phyloP scores from a whole-genome alignment of 1,140 invertebrate genomes.

The Cyclargus thomasi region DNA sequence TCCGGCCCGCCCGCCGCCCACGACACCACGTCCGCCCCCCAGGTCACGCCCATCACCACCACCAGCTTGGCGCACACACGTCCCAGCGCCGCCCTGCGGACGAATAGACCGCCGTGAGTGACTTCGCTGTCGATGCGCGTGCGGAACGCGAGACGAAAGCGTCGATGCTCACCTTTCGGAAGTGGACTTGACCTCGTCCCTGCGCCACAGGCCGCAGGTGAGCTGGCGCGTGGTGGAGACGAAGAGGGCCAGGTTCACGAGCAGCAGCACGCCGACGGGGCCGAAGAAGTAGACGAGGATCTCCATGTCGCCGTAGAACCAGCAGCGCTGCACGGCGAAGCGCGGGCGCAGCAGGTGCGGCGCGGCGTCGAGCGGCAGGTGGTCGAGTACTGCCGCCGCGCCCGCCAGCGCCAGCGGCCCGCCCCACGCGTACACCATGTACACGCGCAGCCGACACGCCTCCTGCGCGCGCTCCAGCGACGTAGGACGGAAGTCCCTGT shows the following conservation, averaged over 20 bases:
- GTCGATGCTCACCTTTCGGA: slow-evolving; percentile 79
- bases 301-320: slow-evolving; percentile 88
- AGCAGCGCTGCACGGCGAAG: slow-evolving; percentile 84
- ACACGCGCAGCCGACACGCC: slow-evolving; percentile 82
- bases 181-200: slow-evolving; percentile 90
- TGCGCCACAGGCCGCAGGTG: slow-evolving; percentile 90
- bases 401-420: slow-evolving; percentile 83
- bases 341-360: slow-evolving; percentile 80
- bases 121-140: neutral
- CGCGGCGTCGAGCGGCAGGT: slow-evolving; percentile 76
- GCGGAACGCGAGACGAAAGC: neutral
- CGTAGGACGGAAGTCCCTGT: slow-evolving; percentile 87
- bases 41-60: slow-evolving; percentile 79
- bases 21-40: slow-evolving; percentile 88
- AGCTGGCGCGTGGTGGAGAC: slow-evolving; percentile 87
- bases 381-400: slow-evolving; percentile 82
- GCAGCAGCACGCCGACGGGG: slow-evolving; percentile 84
- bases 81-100: slow-evolving; percentile 82
- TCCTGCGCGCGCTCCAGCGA: slow-evolving; percentile 89
- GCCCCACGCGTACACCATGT: slow-evolving; percentile 88
- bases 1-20: slow-evolving; percentile 83
- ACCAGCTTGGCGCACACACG: slow-evolving; percentile 88
- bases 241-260: slow-evolving; percentile 86
- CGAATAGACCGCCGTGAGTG: neutral
- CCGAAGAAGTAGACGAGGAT: slow-evolving; percentile 89